Percentiles rank a stretch among this genome's conserved stretches.
These are phyloP conservation scores for Numenius phaeopus DNA, from an alignment of 2,797 vertebrate species.

Conservation along the genomic window DNA sequence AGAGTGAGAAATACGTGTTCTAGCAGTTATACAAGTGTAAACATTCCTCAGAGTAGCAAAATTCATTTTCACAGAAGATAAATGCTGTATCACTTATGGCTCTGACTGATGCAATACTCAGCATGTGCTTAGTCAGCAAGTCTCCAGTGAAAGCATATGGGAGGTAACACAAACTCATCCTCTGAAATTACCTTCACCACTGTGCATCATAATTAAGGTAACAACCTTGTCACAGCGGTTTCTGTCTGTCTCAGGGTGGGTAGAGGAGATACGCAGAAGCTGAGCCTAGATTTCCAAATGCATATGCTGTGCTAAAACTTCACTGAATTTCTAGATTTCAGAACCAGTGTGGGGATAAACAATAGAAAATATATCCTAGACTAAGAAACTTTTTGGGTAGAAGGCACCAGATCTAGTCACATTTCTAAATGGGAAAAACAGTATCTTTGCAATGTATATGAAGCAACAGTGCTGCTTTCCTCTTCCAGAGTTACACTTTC, in stretches of 20 bases:
- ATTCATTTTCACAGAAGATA: not conserved
- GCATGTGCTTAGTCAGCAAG: not conserved
- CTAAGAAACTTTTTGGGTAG: not conserved
- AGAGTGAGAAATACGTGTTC: not conserved
- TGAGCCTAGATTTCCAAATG: not conserved
- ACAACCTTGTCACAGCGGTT: not conserved
- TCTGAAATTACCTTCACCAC: conserved; percentile 6
- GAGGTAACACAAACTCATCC: not conserved
- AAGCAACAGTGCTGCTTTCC: not conserved
- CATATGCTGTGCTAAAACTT: not conserved
- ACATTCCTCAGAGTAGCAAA: conserved; percentile 22
- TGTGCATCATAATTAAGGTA: not conserved
- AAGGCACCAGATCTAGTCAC: not conserved
- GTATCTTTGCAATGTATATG: not conserved
- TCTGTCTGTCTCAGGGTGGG: not conserved
- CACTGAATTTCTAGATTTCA: not conserved
- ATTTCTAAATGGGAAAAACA: not conserved
- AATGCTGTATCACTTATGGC: not conserved
- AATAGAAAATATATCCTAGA: not conserved
- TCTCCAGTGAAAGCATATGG: not conserved
- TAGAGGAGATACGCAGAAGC: not conserved
- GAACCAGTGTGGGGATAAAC: not conserved
- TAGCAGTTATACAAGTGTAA: not conserved
- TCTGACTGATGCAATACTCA: not conserved
- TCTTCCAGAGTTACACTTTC: not conserved